A percentile compares a stretch with the other conserved stretches of the same genome.
phyloP scores from a whole-genome alignment of 2,113 vertebrate species.

The Nothocercus julius region DNA sequence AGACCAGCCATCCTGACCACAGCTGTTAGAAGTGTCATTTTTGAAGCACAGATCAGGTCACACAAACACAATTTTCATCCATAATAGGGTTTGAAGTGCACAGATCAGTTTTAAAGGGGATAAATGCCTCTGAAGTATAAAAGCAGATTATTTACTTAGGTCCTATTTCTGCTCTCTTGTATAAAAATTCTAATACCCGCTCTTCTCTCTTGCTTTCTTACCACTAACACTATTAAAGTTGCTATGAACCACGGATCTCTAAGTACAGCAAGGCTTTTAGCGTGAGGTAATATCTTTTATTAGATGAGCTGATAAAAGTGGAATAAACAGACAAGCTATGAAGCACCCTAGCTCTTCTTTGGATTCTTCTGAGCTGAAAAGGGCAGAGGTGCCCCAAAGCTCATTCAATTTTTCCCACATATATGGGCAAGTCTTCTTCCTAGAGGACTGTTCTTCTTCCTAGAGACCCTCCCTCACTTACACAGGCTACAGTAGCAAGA shows the following conservation, averaged over 20 bases:
- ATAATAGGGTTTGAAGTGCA: neutral
- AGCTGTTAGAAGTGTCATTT: neutral
- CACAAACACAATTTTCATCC: rapidly evolving
- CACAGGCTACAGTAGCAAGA: neutral
- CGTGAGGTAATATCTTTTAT: neutral
- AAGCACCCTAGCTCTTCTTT: neutral
- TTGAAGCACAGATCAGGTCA: neutral
- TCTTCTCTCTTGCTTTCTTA: neutral
- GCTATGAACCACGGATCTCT: neutral
- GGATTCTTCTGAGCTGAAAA: neutral
- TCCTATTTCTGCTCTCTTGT: neutral
- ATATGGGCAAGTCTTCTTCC: neutral
- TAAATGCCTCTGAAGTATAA: neutral
- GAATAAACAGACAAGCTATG: neutral
- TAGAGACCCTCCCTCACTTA: neutral
- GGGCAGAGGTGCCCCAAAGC: neutral
- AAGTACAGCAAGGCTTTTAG: neutral
- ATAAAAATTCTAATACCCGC: neutral
- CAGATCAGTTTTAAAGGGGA: neutral
- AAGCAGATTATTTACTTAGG: neutral
- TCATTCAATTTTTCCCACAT: neutral
- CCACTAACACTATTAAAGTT: neutral
- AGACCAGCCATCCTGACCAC: neutral
- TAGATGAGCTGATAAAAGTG: neutral
- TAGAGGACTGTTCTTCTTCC: neutral